These are phyloP conservation scores for Pteropus alecto DNA, from an alignment of 2,113 vertebrate species.

Conservation along the genomic window DNA sequence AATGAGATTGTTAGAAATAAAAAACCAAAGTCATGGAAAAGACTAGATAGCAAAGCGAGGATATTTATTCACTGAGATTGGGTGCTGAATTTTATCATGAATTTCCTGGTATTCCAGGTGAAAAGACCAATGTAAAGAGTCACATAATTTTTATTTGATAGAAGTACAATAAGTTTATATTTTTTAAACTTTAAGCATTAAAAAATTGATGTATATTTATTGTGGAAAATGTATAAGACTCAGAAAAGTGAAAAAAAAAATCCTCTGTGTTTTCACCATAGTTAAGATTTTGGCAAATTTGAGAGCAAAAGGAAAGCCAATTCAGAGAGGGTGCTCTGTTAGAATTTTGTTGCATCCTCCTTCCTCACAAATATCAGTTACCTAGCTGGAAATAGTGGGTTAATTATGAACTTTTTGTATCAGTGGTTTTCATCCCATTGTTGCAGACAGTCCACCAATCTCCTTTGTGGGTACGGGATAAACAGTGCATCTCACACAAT, in stretches of 20 bases:
- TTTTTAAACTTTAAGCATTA: neutral
- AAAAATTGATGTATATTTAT: neutral
- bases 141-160: neutral
- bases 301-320: neutral
- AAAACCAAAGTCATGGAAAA: neutral
- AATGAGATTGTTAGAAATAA: neutral
- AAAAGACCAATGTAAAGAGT: neutral
- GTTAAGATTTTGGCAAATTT: neutral
- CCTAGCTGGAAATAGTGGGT: neutral
- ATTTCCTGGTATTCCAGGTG: neutral
- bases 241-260: neutral
- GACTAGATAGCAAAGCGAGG: neutral
- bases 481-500: neutral
- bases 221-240: neutral
- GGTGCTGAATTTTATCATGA: slow-evolving; percentile 4
- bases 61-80: neutral
- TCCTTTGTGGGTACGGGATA: neutral
- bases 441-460: neutral
- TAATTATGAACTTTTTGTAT: neutral
- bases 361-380: neutral
- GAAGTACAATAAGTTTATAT: neutral
- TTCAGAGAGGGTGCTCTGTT: neutral
- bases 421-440: neutral
- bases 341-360: neutral
- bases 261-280: neutral